A percentile compares a stretch with the other conserved stretches of the same genome.
Evolutionary conservation across 1,140 invertebrate species (phyloP).

Genomic region (Conus betulinus): DNA sequence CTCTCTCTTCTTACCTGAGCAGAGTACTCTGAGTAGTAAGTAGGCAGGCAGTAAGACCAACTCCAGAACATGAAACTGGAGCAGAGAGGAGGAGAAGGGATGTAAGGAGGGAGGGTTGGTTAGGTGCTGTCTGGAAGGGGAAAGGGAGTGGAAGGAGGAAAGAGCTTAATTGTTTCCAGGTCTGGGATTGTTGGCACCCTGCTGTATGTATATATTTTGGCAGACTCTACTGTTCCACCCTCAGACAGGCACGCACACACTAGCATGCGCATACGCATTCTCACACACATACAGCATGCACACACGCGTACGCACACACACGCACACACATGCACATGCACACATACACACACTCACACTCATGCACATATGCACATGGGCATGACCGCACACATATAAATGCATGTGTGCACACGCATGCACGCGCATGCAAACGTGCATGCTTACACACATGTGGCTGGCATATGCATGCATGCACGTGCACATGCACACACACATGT

Average conservation of each 20-base stretch:
- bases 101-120: background rate
- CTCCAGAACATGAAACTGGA: background rate
- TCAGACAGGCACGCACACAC: background rate
- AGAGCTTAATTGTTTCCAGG: conserved; percentile 5
- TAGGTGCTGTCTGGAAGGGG: background rate
- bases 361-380: background rate
- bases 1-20: background rate
- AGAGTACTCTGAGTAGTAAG: background rate
- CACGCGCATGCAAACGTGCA: background rate
- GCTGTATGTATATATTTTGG: background rate
- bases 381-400: background rate
- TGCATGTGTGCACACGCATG: background rate
- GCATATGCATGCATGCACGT: background rate
- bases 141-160: background rate
- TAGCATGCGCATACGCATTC: background rate
- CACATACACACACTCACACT: too few relatives aligned
- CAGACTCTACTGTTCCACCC: background rate
- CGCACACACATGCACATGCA: background rate
- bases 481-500: background rate
- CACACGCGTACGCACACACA: background rate
- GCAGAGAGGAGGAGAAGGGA: background rate
- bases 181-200: background rate
- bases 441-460: background rate
- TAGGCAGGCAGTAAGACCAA: background rate
- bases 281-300: background rate